These are phyloP conservation scores for Arge pagana DNA, from an alignment of 2,888 invertebrate species.

Conservation along the genomic window DNA sequence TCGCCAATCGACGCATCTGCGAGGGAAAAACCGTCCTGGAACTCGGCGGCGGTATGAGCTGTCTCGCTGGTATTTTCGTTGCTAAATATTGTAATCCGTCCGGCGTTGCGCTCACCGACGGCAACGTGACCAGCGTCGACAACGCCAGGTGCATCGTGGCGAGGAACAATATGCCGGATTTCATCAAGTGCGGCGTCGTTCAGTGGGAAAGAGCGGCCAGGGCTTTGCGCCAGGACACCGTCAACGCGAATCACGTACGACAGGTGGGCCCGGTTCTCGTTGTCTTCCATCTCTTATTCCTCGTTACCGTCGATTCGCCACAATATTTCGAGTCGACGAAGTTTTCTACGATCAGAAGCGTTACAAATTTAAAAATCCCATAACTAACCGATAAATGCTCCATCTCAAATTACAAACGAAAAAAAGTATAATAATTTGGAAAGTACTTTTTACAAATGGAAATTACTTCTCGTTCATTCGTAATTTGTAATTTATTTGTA, in stretches of 20 bases:
- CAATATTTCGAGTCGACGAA: neutral
- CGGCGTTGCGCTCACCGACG: slow-evolving; percentile 75
- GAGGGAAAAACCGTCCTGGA: slow-evolving; percentile 73
- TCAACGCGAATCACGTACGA: slow-evolving; percentile 36
- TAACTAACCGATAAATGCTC: too few relatives aligned
- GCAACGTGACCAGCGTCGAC: slow-evolving; percentile 75
- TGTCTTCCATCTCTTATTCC: slow-evolving; percentile 2
- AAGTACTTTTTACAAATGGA: too few relatives aligned
- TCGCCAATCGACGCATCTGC: slow-evolving; percentile 69
- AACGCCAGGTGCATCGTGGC: slow-evolving; percentile 71
- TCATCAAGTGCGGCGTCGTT: slow-evolving; percentile 58
- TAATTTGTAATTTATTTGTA: too few relatives aligned
- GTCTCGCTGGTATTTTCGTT: slow-evolving; percentile 75
- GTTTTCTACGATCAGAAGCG: too few relatives aligned
- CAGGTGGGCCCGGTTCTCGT: slow-evolving; percentile 39
- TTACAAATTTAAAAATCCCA: too few relatives aligned
- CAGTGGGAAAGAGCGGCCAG: slow-evolving; percentile 52
- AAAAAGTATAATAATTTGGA: too few relatives aligned
- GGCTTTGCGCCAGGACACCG: slow-evolving; percentile 39
- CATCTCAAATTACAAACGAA: too few relatives aligned
- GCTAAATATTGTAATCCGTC: slow-evolving; percentile 70
- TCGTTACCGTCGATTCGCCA: neutral
- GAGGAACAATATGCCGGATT: slow-evolving; percentile 65
- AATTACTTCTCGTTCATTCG: too few relatives aligned
- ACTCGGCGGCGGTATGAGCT: slow-evolving; percentile 85